Conservation (phyloP, 2,888 invertebrate species). For the Leptinotarsa haldemani region DNA sequence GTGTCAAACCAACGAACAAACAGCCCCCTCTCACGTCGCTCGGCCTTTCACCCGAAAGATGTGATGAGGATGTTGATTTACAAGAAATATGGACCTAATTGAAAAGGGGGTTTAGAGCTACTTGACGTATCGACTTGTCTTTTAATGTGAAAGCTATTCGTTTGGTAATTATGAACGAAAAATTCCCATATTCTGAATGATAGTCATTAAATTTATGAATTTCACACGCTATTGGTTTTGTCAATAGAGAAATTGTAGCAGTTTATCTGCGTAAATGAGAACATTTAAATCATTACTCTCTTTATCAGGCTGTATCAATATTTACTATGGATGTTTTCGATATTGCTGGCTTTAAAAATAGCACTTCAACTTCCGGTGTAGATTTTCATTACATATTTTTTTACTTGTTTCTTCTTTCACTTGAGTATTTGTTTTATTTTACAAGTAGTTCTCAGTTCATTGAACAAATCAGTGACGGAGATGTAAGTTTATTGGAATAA, state of each 20-base stretch:
- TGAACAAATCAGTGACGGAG: slow-evolving; percentile 5
- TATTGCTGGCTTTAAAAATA: slow-evolving; percentile 39
- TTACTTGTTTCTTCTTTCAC: slow-evolving; percentile 19
- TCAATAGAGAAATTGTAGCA: slow-evolving; percentile 41
- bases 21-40: neutral
- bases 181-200: slow-evolving; percentile 36
- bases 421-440: slow-evolving; percentile 18
- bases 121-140: neutral
- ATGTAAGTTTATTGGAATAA: neutral
- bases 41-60: neutral
- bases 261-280: slow-evolving; percentile 35
- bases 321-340: slow-evolving; percentile 35
- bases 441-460: slow-evolving; percentile 19
- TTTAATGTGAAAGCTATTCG: neutral
- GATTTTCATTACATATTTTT: slow-evolving; percentile 37
- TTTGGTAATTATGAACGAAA: slow-evolving; percentile 35
- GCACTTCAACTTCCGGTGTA: slow-evolving; percentile 39
- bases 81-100: neutral
- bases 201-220: slow-evolving; percentile 34
- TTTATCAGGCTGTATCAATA: slow-evolving; percentile 40
- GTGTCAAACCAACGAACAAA: slow-evolving; percentile 15
- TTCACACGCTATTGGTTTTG: slow-evolving; percentile 36
- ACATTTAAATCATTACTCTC: slow-evolving; percentile 41
- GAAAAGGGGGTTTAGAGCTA: neutral
- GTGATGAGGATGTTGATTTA: slow-evolving; percentile 18